Percentiles rank a stretch among this genome's conserved stretches.
Conservation (phyloP, 2,797 vertebrate species). For the Gymnothorax reevesii region DNA sequence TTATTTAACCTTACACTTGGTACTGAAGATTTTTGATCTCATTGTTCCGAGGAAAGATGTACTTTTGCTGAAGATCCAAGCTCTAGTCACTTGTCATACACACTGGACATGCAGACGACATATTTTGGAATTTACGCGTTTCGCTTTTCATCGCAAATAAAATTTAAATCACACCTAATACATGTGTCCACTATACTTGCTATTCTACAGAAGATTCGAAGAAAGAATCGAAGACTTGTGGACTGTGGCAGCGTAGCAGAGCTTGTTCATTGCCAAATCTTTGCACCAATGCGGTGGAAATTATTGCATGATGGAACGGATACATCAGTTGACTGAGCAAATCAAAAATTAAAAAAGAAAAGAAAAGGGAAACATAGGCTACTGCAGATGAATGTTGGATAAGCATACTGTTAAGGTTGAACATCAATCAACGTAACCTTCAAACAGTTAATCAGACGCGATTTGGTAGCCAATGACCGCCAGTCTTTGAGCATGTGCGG, state of each 20-base stretch:
- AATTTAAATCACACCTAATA: not conserved
- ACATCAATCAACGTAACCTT: constrained; percentile 8
- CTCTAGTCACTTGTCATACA: too few relatives aligned
- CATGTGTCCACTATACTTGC: not conserved
- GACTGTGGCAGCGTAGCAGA: not conserved
- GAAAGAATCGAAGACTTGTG: not conserved
- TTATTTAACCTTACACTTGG: not conserved
- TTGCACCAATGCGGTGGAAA: not conserved
- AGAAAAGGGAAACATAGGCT: not conserved
- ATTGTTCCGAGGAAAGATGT: not conserved
- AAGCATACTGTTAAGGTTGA: not conserved
- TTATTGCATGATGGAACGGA: not conserved
- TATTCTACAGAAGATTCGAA: not conserved
- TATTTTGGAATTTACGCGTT: not conserved
- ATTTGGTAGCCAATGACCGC: constrained; percentile 41
- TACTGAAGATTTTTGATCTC: not conserved
- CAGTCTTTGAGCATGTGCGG: constrained; percentile 68
- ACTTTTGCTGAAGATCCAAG: not conserved
- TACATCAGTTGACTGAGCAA: not conserved
- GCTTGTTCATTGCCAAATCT: not conserved
- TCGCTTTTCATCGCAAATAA: not conserved
- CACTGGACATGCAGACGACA: not conserved
- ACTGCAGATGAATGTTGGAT: not conserved
- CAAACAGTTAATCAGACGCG: constrained; percentile 61
- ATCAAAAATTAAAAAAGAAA: not conserved